Conservation (phyloP, 2,888 invertebrate genomes). For the Hirtodrosophila histrioides region DNA sequence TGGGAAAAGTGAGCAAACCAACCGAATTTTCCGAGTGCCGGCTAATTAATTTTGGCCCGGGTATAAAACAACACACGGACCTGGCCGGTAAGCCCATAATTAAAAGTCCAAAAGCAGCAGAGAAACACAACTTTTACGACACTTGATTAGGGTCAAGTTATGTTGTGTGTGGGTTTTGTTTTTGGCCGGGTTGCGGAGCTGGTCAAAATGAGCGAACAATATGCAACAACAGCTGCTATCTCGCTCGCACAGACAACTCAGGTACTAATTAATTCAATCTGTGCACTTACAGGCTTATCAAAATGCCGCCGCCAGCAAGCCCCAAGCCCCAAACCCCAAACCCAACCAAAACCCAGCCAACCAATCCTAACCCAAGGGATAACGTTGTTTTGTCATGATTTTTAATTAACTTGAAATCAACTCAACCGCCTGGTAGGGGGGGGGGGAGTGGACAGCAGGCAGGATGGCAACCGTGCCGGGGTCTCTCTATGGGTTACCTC, state of each 20-base stretch:
- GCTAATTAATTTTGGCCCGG: conserved; percentile 69
- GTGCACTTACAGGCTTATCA: conserved; percentile 80
- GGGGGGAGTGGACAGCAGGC: conserved; percentile 25
- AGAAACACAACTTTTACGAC: conserved; percentile 67
- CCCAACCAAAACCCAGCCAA: conserved; percentile 16
- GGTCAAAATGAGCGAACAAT: conserved; percentile 40
- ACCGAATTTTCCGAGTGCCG: conserved; percentile 22
- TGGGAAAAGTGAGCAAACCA: neutral
- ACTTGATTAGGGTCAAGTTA: conserved; percentile 72
- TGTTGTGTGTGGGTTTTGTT: conserved; percentile 9
- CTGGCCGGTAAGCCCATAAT: conserved; percentile 51
- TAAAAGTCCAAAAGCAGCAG: conserved; percentile 58
- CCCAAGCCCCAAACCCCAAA: conserved; percentile 15
- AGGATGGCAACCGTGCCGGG: neutral
- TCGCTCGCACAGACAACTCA: conserved; percentile 25
- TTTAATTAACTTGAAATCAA: conserved; percentile 82
- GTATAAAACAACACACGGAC: conserved; percentile 25
- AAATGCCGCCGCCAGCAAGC: conserved; percentile 33
- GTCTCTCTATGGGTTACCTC: neutral
- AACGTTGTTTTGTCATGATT: conserved; percentile 68
- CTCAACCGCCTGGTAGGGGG: conserved; percentile 35
- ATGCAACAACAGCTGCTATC: conserved; percentile 41
- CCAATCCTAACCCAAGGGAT: conserved; percentile 34
- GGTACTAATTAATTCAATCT: conserved; percentile 76
- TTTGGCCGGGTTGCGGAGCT: neutral